phyloP scores from a whole-genome alignment of 2,113 vertebrate genomes.

The Ahaetulla prasina region DNA sequence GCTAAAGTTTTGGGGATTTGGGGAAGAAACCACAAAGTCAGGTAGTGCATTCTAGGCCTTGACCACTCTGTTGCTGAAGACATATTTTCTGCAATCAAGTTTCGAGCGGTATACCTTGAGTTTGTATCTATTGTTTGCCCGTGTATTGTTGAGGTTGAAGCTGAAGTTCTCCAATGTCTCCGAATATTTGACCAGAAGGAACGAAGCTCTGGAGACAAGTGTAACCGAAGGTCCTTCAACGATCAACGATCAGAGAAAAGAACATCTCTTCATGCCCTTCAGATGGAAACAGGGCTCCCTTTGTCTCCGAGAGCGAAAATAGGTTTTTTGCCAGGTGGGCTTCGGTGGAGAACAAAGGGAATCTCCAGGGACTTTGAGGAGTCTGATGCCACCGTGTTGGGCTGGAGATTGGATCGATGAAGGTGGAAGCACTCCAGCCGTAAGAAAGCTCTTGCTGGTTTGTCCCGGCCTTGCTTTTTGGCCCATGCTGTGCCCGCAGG shows the following conservation, averaged over 20 bases:
- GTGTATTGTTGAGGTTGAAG: too few relatives aligned
- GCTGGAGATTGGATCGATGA: conserved; percentile 2
- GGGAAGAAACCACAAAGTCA: too few relatives aligned
- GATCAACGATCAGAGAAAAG: neutral
- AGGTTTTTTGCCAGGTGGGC: neutral
- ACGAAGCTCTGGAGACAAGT: neutral
- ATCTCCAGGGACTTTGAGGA: neutral
- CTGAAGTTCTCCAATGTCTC: neutral
- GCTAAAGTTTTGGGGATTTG: too few relatives aligned
- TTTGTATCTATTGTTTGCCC: too few relatives aligned
- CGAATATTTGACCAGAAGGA: neutral
- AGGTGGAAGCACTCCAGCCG: neutral
- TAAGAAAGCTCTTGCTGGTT: neutral
- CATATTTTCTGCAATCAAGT: too few relatives aligned
- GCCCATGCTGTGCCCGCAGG: conserved; percentile 16
- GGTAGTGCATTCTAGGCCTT: too few relatives aligned
- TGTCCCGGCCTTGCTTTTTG: neutral
- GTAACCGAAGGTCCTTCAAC: neutral
- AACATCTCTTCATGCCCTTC: neutral
- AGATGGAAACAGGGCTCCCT: neutral
- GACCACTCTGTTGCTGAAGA: too few relatives aligned
- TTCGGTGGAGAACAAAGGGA: neutral
- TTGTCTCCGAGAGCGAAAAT: neutral
- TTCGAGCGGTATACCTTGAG: too few relatives aligned
- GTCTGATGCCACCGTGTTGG: neutral